Conservation (phyloP, 2,797 vertebrate species). For the Macropodus opercularis region DNA sequence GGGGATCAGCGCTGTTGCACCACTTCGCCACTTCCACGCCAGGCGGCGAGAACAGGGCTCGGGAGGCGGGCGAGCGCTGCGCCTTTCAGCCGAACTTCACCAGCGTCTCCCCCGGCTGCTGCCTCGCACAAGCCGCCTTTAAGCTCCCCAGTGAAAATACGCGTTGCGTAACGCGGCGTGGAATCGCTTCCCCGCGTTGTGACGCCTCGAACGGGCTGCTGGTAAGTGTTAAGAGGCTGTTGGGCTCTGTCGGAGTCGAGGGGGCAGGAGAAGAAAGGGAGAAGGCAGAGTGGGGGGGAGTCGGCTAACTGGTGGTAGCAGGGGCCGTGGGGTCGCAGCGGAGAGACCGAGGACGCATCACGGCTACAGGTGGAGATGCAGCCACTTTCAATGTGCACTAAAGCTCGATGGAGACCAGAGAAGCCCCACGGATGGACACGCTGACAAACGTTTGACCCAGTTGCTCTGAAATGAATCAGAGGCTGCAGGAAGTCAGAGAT, state of each 20-base stretch:
- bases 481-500: slow-evolving; percentile 48
- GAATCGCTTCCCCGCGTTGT: slow-evolving; percentile 45
- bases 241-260: slow-evolving; percentile 18
- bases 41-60: not conserved
- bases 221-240: slow-evolving; percentile 34
- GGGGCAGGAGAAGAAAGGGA: slow-evolving; percentile 22
- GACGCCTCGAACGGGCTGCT: slow-evolving; percentile 40
- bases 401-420: not conserved
- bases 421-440: not conserved
- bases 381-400: not conserved
- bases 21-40: not conserved
- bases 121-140: slow-evolving; percentile 15
- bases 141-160: slow-evolving; percentile 40
- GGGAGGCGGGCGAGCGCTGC: slow-evolving; percentile 13
- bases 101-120: slow-evolving; percentile 14
- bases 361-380: not conserved
- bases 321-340: slow-evolving; percentile 9
- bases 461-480: slow-evolving; percentile 36
- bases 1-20: accelerated
- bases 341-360: not conserved
- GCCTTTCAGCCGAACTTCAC: slow-evolving; percentile 46
- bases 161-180: slow-evolving; percentile 70
- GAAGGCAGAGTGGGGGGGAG: not conserved
- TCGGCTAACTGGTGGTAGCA: not conserved
- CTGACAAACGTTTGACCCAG: slow-evolving; percentile 42